Evolutionary conservation across 1,140 invertebrate genomes (phyloP).

Genomic region (Drosophila baimaii): DNA sequence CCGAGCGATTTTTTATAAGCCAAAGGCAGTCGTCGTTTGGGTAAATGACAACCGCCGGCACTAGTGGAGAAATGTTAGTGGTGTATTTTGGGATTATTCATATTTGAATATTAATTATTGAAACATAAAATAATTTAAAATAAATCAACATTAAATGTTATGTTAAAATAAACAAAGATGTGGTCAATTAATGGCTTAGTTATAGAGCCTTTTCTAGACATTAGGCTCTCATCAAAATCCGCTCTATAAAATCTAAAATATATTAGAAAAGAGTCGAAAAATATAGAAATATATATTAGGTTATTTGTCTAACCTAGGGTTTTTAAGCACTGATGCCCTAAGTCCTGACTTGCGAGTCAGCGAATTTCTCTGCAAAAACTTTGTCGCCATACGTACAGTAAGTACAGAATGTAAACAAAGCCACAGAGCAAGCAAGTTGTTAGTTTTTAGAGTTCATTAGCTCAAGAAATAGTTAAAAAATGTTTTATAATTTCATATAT

Average conservation of each 20-base stretch:
- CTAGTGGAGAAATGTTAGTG: not conserved
- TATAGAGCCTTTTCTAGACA: not conserved
- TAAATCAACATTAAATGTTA: not conserved
- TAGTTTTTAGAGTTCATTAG: too few species aligned
- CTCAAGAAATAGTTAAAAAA: too few species aligned
- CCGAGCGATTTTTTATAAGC: conserved; percentile 8
- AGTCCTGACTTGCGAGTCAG: too few species aligned
- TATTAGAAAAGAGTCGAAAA: not conserved
- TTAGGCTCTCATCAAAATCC: not conserved
- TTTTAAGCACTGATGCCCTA: too few species aligned
- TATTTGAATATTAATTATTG: too few species aligned
- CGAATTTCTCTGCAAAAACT: too few species aligned
- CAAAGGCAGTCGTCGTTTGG: not conserved
- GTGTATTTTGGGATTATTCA: not conserved
- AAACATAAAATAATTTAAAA: too few species aligned
- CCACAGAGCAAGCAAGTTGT: too few species aligned
- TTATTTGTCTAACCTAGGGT: too few species aligned
- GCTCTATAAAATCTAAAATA: not conserved
- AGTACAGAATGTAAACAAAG: too few species aligned
- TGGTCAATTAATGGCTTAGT: not conserved
- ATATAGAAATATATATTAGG: not conserved
- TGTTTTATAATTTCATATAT: too few species aligned
- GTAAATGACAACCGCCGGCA: conserved; percentile 3
- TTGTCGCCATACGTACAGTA: too few species aligned
- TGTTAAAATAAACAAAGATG: not conserved